Evolutionary conservation across 2,888 invertebrate species (phyloP).

Genomic region (Anticlea derivata): DNA sequence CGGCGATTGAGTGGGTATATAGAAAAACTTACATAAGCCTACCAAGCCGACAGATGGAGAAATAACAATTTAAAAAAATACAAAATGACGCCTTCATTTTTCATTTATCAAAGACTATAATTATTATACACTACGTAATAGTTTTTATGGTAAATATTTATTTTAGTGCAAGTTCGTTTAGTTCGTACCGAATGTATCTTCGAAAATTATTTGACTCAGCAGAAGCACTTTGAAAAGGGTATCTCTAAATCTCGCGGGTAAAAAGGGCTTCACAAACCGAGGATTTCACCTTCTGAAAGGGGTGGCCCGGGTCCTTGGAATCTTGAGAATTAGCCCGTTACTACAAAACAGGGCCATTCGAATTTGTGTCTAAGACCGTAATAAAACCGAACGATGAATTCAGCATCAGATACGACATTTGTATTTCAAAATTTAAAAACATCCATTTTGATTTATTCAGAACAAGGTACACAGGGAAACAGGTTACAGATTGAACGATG

Average conservation of each 20-base stretch:
- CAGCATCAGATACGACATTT: slow-evolving; percentile 5
- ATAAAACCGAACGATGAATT: slow-evolving; percentile 21
- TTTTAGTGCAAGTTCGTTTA: background rate
- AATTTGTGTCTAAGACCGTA: slow-evolving; percentile 25
- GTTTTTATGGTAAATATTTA: background rate
- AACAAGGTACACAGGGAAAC: too few relatives aligned
- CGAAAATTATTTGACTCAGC: slow-evolving; percentile 13
- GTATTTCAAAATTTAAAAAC: too few relatives aligned
- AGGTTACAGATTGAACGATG: too few relatives aligned
- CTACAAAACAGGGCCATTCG: slow-evolving; percentile 22
- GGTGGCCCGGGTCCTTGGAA: slow-evolving; percentile 6
- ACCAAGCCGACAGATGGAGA: too few relatives aligned
- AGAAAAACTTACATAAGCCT: too few relatives aligned
- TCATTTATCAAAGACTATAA: too few relatives aligned
- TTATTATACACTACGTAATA: too few relatives aligned
- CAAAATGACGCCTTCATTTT: too few relatives aligned
- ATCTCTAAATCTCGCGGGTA: slow-evolving; percentile 20
- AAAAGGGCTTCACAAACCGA: slow-evolving; percentile 18
- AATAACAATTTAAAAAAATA: too few relatives aligned
- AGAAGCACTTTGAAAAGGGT: slow-evolving; percentile 15
- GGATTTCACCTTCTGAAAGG: slow-evolving; percentile 8
- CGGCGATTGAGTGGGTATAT: too few relatives aligned
- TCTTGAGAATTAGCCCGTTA: slow-evolving; percentile 23
- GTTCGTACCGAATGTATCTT: background rate
- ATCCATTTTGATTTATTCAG: too few relatives aligned